Conservation (phyloP, 2,113 vertebrate species). For the Naja naja region DNA sequence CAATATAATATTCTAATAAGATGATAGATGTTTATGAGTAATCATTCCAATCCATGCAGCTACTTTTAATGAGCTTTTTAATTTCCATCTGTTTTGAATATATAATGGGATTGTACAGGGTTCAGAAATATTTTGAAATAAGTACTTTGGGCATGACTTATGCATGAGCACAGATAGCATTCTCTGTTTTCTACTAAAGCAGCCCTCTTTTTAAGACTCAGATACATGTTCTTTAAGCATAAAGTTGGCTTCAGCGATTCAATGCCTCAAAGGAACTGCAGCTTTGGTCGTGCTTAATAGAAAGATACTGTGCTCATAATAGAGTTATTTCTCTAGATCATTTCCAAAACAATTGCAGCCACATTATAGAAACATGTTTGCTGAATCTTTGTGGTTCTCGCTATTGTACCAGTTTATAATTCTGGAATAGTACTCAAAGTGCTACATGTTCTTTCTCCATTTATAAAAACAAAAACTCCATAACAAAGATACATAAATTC, state of each 20-base stretch:
- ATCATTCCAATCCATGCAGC: neutral
- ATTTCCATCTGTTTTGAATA: neutral
- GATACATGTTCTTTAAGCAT: neutral
- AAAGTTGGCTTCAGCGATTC: neutral
- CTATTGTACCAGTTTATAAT: neutral
- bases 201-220: neutral
- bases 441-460: neutral
- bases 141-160: neutral
- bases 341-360: neutral
- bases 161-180: neutral
- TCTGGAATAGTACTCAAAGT: neutral
- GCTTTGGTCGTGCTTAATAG: neutral
- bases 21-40: neutral
- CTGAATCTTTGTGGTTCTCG: neutral
- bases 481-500: neutral
- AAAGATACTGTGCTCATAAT: neutral
- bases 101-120: neutral
- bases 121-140: neutral
- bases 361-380: neutral
- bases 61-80: neutral
- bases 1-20: neutral
- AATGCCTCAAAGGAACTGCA: neutral
- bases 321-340: neutral
- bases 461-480: neutral
- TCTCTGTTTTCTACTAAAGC: neutral